Evolutionary conservation across 1,140 invertebrate species (phyloP), one percentile per base, ranked within the genome.

Genomic region (Atta cephalotes): DNA sequence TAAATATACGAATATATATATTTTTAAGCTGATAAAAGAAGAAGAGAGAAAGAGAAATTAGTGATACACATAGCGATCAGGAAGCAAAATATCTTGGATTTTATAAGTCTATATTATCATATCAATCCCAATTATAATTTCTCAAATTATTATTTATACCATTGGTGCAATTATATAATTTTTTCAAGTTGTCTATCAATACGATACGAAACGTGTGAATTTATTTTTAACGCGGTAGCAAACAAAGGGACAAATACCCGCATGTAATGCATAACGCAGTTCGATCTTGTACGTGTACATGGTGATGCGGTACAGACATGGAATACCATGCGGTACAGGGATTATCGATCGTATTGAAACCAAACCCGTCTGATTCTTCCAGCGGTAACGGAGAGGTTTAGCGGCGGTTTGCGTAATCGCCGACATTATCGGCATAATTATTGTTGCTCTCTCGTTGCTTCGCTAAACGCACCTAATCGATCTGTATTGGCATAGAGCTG

Each of bases 371-470:
- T 56, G 80, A 82, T 84, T 84, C 80, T 84, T 84, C 39, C 25
- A 84, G 70, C 68, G 14, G 14, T 63, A 74, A 51, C 51, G 65
- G 51, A 31, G 25, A 58, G 35, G 25, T 31, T 62, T 62, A 82
- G 66, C 39, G 28, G 65, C 35, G 35, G 56, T 39, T 81, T 9
- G 39, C 78, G 66, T 86, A 65, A 82, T 62, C 65, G 63, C 39
- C 35, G n/a, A 70, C 56, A 82, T 82, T 85, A 81, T 70, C 45
- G 39, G 56, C 58, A 84, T 76, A 84, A 84, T 86, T 86, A 68
- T 86, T 62, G 60, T 25, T 49, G 66, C 62, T 56, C 53, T 7
- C 25, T 49, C 35, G 39, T 45, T 71, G 45, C 49, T 18, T 3
- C 31, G n/a, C 58, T 28, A 35, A 35, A 25, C 39, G 39, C 35